phyloP scores from a whole-genome alignment of 2,888 invertebrate genomes.

The Eucriotettix oculatus region DNA sequence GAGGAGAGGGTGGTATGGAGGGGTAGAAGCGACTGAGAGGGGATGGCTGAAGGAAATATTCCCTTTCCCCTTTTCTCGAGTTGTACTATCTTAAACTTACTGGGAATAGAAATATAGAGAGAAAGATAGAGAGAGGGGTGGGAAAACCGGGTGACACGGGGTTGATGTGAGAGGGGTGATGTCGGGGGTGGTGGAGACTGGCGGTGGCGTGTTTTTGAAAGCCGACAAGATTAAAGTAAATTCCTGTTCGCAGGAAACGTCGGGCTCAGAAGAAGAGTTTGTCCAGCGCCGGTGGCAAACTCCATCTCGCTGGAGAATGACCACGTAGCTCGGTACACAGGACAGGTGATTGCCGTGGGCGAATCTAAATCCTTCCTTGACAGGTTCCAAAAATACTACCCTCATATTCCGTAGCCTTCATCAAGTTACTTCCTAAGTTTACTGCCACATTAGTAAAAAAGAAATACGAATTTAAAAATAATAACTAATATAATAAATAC shows the following conservation, averaged over 20 bases:
- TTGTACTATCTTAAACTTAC: conserved; percentile 7
- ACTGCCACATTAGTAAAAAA: too few relatives aligned
- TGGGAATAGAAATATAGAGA: conserved; percentile 9
- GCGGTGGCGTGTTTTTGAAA: conserved; percentile 13
- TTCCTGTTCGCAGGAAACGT: conserved; percentile 5
- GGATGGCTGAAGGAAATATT: background rate
- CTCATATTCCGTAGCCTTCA: too few relatives aligned
- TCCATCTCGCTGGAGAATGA: background rate
- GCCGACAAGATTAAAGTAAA: conserved; percentile 14
- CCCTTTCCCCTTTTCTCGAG: background rate
- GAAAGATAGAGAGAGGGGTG: background rate
- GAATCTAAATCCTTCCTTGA: too few relatives aligned
- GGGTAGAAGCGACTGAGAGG: background rate
- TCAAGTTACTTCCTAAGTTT: too few relatives aligned
- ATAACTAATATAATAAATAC: too few relatives aligned
- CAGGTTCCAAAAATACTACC: too few relatives aligned
- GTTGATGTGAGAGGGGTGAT: background rate
- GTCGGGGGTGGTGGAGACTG: background rate
- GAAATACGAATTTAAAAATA: too few relatives aligned
- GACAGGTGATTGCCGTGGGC: background rate
- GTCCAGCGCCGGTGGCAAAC: background rate
- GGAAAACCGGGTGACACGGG: too few relatives aligned
- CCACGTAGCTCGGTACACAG: background rate
- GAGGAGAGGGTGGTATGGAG: conserved; percentile 20
- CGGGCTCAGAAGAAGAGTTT: background rate